These are phyloP conservation scores for Morelia viridis DNA, from an alignment of 2,797 vertebrate species.

Conservation along the genomic window DNA sequence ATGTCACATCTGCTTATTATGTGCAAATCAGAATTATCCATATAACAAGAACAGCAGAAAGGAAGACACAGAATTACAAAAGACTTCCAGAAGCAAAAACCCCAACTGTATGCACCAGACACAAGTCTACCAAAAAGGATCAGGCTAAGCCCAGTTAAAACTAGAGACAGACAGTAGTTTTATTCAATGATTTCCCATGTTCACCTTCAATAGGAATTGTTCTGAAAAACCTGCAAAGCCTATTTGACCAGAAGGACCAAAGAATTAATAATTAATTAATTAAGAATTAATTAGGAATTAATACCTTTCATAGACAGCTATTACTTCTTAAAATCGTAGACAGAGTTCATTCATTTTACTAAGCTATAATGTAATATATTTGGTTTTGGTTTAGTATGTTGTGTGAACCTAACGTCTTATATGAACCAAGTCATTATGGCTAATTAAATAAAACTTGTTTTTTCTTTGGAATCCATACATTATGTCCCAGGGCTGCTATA, in stretches of 20 bases:
- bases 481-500: background rate
- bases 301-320: background rate
- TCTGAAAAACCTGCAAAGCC: background rate
- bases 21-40: background rate
- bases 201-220: background rate
- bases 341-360: background rate
- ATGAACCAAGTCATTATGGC: background rate
- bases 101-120: background rate
- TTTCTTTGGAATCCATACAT: background rate
- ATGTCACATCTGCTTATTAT: background rate
- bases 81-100: background rate
- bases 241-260: background rate
- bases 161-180: background rate
- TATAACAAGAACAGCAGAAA: background rate
- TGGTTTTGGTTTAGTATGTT: background rate
- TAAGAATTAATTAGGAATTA: background rate
- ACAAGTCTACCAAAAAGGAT: background rate
- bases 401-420: background rate
- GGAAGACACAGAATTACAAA: background rate
- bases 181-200: background rate
- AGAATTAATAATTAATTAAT: background rate
- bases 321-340: background rate
- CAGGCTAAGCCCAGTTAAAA: background rate
- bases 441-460: background rate
- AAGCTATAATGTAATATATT: background rate